Evolutionary conservation across 2,888 invertebrate genomes (phyloP).

Genomic region (Hoplodrina ambigua): DNA sequence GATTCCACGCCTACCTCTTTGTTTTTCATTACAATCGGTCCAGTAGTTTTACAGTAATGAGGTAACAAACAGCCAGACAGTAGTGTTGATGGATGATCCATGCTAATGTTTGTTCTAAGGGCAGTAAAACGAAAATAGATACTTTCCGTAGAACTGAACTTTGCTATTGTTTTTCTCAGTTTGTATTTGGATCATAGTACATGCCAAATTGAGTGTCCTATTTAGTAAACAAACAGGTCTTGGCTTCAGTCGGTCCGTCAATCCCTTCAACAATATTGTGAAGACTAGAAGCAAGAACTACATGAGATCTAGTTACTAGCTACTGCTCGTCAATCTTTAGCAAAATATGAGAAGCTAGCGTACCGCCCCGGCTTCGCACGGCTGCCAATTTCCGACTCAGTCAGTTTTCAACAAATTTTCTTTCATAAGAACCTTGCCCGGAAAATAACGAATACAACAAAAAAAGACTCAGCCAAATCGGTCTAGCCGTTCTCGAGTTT

Average conservation of each 20-base stretch:
- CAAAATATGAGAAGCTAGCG: too few relatives aligned
- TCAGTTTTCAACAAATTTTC: too few relatives aligned
- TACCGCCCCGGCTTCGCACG: too few relatives aligned
- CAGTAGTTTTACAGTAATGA: too few relatives aligned
- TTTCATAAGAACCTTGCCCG: too few relatives aligned
- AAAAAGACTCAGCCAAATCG: too few relatives aligned
- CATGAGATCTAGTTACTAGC: slow-evolving; percentile 23
- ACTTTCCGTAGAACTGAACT: neutral
- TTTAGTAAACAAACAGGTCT: slow-evolving; percentile 49
- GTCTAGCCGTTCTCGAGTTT: too few relatives aligned
- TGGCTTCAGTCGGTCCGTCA: slow-evolving; percentile 49
- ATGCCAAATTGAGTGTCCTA: slow-evolving; percentile 44
- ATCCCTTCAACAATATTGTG: slow-evolving; percentile 22
- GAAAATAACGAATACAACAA: too few relatives aligned
- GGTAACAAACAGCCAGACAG: too few relatives aligned
- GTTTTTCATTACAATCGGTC: too few relatives aligned
- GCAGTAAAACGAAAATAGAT: neutral
- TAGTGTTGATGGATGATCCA: neutral
- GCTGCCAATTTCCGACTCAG: too few relatives aligned
- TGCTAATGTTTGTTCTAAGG: neutral
- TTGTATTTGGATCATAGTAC: slow-evolving; percentile 21
- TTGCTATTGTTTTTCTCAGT: slow-evolving; percentile 3
- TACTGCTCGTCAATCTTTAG: neutral
- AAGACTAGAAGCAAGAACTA: neutral
- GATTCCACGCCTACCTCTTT: too few relatives aligned